phyloP scores from a whole-genome alignment of 2,888 invertebrate genomes.

The Argynnis bischoffii region DNA sequence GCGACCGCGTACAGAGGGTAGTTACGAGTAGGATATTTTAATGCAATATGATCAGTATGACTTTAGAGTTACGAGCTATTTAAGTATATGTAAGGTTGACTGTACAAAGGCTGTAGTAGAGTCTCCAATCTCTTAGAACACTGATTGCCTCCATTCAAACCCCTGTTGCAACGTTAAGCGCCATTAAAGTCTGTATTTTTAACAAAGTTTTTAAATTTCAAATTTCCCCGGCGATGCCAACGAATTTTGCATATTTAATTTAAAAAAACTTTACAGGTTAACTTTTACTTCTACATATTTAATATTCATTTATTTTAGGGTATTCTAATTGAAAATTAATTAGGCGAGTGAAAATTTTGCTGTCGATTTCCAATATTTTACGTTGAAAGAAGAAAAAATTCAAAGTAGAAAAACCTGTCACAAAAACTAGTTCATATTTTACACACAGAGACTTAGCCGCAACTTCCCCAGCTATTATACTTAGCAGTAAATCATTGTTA shows the following conservation, averaged over 20 bases:
- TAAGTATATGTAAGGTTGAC: constrained; percentile 19
- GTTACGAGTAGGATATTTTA: background rate
- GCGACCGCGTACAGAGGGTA: constrained; percentile 1
- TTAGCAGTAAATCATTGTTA: constrained; percentile 33
- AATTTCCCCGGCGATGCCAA: constrained; percentile 18
- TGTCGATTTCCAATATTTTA: too few species aligned
- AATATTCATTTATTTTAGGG: constrained; percentile 16
- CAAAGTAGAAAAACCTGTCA: too few species aligned
- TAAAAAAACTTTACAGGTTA: constrained; percentile 16
- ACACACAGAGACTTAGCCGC: constrained; percentile 1
- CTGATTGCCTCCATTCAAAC: constrained; percentile 61
- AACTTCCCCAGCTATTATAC: constrained; percentile 24
- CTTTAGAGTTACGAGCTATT: constrained; percentile 17
- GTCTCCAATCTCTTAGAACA: constrained; percentile 44
- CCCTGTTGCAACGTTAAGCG: constrained; percentile 35
- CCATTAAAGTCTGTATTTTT: constrained; percentile 30
- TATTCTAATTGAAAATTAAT: constrained; percentile 1
- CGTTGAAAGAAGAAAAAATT: too few species aligned
- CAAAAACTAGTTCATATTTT: constrained; percentile 6
- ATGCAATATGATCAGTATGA: constrained; percentile 8
- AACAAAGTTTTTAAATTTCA: constrained; percentile 26
- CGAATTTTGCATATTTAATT: constrained; percentile 23
- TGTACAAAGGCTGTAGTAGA: constrained; percentile 21
- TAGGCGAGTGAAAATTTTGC: background rate
- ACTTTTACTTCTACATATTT: constrained; percentile 17